Evolutionary conservation across 2,113 vertebrate species (phyloP).

Genomic region (Bucco capensis): DNA sequence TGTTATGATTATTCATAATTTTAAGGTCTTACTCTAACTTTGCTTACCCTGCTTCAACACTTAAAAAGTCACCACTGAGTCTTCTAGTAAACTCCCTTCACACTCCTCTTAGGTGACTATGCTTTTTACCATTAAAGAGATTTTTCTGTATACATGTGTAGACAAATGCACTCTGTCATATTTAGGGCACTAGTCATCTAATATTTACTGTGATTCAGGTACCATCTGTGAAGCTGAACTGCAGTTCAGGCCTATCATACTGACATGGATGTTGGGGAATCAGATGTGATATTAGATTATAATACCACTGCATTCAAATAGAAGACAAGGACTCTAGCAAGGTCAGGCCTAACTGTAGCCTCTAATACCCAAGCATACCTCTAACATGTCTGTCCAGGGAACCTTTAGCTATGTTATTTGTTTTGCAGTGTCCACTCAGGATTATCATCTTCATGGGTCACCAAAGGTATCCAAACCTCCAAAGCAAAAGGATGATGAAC

Average conservation of each 20-base stretch:
- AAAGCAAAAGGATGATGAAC: neutral
- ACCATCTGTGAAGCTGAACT: slow-evolving; percentile 39
- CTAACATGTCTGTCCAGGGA: neutral
- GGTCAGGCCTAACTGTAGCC: neutral
- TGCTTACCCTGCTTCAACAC: neutral
- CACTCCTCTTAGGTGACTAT: neutral
- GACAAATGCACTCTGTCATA: slow-evolving; percentile 3
- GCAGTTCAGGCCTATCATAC: neutral
- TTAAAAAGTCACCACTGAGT: neutral
- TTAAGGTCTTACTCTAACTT: neutral
- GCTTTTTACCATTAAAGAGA: slow-evolving; percentile 14
- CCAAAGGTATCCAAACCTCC: neutral
- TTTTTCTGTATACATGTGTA: neutral
- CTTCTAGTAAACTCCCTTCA: neutral
- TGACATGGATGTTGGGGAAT: neutral
- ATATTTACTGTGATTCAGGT: slow-evolving; percentile 19
- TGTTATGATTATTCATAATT: neutral
- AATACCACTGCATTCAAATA: neutral
- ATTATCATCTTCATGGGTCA: neutral
- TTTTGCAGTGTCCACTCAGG: neutral
- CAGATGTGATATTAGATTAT: slow-evolving; percentile 11
- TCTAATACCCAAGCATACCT: neutral
- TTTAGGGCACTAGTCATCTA: slow-evolving; percentile 39
- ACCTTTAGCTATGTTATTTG: neutral
- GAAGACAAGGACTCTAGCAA: neutral